Percentiles rank a stretch among this genome's conserved stretches.
phyloP scores from a whole-genome alignment of 2,888 invertebrate genomes.

The Coremacera marginata region DNA sequence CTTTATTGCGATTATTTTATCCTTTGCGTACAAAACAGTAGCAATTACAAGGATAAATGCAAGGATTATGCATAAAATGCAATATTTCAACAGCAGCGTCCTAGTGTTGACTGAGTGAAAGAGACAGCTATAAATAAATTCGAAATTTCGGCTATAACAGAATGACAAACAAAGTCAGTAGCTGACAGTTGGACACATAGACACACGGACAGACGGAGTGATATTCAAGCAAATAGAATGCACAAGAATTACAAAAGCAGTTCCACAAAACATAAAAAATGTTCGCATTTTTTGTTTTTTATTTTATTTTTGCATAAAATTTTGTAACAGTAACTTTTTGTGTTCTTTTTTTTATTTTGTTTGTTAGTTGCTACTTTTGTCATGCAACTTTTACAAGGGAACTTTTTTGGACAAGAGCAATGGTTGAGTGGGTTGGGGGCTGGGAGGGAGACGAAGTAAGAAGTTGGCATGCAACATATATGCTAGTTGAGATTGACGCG shows the following conservation, averaged over 20 bases:
- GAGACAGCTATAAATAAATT: constrained; percentile 17
- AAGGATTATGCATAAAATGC: constrained; percentile 46
- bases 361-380: not conserved
- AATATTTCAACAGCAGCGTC: constrained; percentile 33
- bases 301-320: constrained; percentile 24
- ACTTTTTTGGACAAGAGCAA: not conserved
- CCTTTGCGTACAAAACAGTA: not conserved
- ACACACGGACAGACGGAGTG: not conserved
- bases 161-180: constrained; percentile 11
- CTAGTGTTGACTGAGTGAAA: not conserved
- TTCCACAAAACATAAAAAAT: constrained; percentile 17
- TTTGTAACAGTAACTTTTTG: not conserved
- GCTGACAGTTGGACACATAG: constrained; percentile 6
- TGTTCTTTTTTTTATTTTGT: not conserved
- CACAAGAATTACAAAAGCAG: constrained; percentile 22
- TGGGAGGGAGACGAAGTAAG: not conserved
- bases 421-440: not conserved
- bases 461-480: not conserved
- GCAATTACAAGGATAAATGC: constrained; percentile 38
- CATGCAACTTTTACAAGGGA: not conserved
- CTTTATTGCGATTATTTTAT: not conserved
- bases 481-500: constrained; percentile 24
- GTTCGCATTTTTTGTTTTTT: constrained; percentile 3
- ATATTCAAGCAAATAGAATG: not conserved
- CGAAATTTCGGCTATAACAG: constrained; percentile 12